phyloP scores from a whole-genome alignment of 2,888 invertebrate species.

The Notocelia uddmanniana region DNA sequence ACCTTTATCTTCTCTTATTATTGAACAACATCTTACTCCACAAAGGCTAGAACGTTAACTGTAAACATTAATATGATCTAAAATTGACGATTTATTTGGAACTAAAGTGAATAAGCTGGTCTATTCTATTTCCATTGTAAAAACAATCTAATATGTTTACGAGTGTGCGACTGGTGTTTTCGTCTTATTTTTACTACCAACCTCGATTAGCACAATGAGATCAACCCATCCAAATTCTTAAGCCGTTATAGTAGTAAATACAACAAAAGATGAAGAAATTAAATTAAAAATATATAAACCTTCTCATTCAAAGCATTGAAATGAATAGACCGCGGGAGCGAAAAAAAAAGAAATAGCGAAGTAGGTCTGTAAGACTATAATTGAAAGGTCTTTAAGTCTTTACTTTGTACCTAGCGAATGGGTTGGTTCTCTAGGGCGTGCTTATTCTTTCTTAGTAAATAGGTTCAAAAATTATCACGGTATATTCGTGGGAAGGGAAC shows the following conservation, averaged over 20 bases:
- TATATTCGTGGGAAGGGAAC: conserved; percentile 47
- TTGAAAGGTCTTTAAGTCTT: too few relatives aligned
- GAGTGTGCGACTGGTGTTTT: conserved; percentile 16
- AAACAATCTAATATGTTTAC: conserved; percentile 12
- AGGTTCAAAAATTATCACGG: conserved; percentile 47
- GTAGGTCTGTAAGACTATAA: too few relatives aligned
- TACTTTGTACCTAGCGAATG: too few relatives aligned
- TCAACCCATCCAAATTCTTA: conserved; percentile 31
- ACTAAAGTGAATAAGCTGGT: not conserved
- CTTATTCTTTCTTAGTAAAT: not conserved
- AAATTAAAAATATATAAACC: not conserved
- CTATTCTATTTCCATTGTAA: not conserved
- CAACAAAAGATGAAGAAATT: not conserved
- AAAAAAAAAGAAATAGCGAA: too few relatives aligned
- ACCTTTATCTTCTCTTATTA: conserved; percentile 26
- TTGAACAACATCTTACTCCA: conserved; percentile 13
- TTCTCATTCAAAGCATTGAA: not conserved
- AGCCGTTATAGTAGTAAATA: conserved; percentile 15
- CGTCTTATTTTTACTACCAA: conserved; percentile 25
- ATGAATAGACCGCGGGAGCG: not conserved
- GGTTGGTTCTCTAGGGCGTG: not conserved
- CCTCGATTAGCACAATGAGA: conserved; percentile 25
- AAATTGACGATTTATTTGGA: not conserved
- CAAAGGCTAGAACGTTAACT: not conserved
- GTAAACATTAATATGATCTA: not conserved